phyloP scores from a whole-genome alignment of 2,113 vertebrate genomes.

The Lasiurus cinereus region DNA sequence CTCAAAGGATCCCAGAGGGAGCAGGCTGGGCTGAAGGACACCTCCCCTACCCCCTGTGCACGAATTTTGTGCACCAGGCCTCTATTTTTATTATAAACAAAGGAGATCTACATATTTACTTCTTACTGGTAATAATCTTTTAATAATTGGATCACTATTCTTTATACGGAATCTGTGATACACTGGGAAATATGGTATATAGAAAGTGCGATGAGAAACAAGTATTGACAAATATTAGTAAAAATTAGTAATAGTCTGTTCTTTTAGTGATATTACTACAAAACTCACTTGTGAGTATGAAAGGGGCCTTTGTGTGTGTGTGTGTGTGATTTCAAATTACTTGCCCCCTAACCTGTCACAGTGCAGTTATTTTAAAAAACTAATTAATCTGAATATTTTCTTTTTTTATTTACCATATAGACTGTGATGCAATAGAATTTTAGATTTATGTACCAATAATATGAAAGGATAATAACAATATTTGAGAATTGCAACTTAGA shows the following conservation, averaged over 20 bases:
- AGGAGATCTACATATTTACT: constrained; percentile 51
- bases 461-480: not conserved
- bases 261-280: constrained; percentile 24
- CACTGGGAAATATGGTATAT: not conserved
- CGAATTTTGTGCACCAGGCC: too few species aligned
- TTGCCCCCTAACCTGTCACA: not conserved
- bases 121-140: constrained; percentile 62
- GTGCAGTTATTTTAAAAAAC: constrained; percentile 31
- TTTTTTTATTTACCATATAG: not conserved
- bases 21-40: too few species aligned
- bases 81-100: constrained; percentile 54
- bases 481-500: not conserved
- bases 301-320: not conserved
- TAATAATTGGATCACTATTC: constrained; percentile 68
- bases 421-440: not conserved
- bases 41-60: too few species aligned
- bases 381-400: not conserved
- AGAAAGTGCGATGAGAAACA: not conserved
- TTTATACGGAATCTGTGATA: constrained; percentile 31
- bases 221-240: not conserved
- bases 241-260: not conserved
- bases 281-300: not conserved
- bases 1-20: too few species aligned
- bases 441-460: not conserved
- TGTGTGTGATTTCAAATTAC: constrained; percentile 8